Evolutionary conservation across 2,888 invertebrate genomes (phyloP), one percentile per base, ranked within the genome.

Genomic region (Torymus texanus): DNA sequence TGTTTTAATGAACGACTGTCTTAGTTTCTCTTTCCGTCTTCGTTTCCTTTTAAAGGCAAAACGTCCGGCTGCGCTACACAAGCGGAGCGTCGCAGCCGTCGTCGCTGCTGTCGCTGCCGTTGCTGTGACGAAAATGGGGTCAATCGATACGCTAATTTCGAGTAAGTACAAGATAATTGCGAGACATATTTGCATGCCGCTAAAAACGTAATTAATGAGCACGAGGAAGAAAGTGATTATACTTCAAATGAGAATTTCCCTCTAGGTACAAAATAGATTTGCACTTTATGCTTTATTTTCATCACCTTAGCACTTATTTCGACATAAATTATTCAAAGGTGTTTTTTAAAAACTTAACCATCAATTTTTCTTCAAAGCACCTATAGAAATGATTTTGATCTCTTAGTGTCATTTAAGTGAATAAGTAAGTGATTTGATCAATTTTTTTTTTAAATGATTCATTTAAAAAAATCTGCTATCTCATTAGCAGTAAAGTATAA

Each of bases 141-240:
- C 85, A 86, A 86, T 85, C 85, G 85, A 86, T 84, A 83, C 84
- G 84, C 83, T 85, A 85, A 87, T 86, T 87, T 85, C 83, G 81
- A 81, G 80, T 82, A 85, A 85, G 83, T 82, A 82, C 78, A 75
- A 78, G 81, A 86, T 86, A 85, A 87, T 86, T 86, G 84, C 84
- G 59, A 81, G 82, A 74, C 77, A 72, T 82, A 81, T 84, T 84
- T 83, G 75, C 78, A 50, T 81, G 65, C 51, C 75, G 68, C 74
- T 81, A 83, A 84, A 85, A 84, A 82, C 79, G 81, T 86, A 85
- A 85, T 85, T 86, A 85, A 85, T 85, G 85, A 85, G 83, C 24
- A 58, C n/a, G 21, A 61, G 51, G 67, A 75, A 63, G 75, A 76
- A 76, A 76, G 73, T 73, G 55, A 63, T 80, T 72, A 72, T 72